Conservation (phyloP, 2,113 vertebrate species). For the Eclectus roratus region DNA sequence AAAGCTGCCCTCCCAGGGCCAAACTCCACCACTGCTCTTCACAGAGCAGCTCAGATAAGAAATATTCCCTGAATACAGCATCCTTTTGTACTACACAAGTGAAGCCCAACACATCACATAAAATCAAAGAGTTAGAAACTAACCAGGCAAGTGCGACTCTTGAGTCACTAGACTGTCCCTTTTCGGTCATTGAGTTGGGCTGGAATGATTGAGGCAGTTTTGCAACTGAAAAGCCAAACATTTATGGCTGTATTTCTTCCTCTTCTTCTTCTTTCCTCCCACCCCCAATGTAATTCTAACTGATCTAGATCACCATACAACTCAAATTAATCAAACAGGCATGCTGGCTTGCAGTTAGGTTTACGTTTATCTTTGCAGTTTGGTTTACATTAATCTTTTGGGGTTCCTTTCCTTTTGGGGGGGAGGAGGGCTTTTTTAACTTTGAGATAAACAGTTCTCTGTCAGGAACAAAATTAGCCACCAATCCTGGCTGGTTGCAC, state of each 20-base stretch:
- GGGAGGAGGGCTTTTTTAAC: background rate
- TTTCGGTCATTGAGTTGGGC: background rate
- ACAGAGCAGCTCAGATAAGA: background rate
- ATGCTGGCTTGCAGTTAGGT: background rate
- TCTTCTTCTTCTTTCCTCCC: background rate
- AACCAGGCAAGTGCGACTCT: background rate
- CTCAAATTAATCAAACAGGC: background rate
- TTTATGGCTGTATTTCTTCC: background rate
- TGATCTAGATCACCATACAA: background rate
- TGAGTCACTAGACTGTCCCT: background rate
- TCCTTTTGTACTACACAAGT: background rate
- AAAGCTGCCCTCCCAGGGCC: background rate
- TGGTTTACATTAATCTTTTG: background rate
- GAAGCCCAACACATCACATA: background rate
- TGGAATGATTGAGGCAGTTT: background rate
- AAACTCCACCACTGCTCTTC: background rate
- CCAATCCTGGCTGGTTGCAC: background rate
- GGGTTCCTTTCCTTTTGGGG: background rate
- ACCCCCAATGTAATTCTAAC: background rate
- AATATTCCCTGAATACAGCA: background rate
- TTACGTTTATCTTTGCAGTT: background rate
- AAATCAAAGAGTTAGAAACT: background rate
- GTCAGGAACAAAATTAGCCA: background rate
- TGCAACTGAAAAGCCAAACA: background rate
- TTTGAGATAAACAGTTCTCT: background rate